These are phyloP conservation scores for Adoxophyes honmai DNA, from an alignment of 1,140 invertebrate species.

Conservation along the genomic window DNA sequence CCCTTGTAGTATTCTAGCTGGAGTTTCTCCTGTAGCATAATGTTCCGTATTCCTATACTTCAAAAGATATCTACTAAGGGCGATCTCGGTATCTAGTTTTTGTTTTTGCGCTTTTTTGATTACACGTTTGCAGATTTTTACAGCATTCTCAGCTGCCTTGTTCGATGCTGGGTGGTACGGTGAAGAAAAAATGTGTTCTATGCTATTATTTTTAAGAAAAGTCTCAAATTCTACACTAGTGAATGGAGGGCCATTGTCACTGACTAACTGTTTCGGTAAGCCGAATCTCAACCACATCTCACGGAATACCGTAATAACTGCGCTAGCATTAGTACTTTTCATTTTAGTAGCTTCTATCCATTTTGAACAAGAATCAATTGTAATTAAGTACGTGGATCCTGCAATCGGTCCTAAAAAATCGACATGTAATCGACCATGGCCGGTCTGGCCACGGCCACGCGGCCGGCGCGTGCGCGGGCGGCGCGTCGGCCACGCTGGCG, in stretches of 20 bases:
- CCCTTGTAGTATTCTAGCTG: background rate
- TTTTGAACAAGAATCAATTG: slow-evolving; percentile 27
- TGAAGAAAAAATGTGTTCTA: slow-evolving; percentile 18
- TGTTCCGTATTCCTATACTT: slow-evolving; percentile 16
- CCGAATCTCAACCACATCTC: slow-evolving; percentile 31
- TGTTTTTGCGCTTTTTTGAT: background rate
- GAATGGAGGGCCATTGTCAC: slow-evolving; percentile 46
- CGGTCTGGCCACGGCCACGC: slow-evolving; percentile 1
- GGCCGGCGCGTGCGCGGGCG: background rate
- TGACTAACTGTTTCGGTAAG: slow-evolving; percentile 38
- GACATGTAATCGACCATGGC: background rate
- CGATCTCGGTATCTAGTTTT: background rate
- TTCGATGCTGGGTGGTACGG: too few species aligned
- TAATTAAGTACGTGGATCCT: slow-evolving; percentile 19
- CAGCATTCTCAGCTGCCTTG: background rate
- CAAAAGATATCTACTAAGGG: background rate
- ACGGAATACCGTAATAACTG: slow-evolving; percentile 28
- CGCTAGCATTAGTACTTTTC: slow-evolving; percentile 4
- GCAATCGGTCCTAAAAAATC: slow-evolving; percentile 18
- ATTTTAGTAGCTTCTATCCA: slow-evolving; percentile 17
- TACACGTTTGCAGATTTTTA: slow-evolving; percentile 2
- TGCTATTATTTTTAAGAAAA: slow-evolving; percentile 35
- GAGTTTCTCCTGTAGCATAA: background rate
- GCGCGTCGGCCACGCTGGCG: slow-evolving; percentile 2
- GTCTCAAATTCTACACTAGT: slow-evolving; percentile 27